Evolutionary conservation across 2,797 vertebrate genomes (phyloP).

Genomic region (Vultur gryphus): DNA sequence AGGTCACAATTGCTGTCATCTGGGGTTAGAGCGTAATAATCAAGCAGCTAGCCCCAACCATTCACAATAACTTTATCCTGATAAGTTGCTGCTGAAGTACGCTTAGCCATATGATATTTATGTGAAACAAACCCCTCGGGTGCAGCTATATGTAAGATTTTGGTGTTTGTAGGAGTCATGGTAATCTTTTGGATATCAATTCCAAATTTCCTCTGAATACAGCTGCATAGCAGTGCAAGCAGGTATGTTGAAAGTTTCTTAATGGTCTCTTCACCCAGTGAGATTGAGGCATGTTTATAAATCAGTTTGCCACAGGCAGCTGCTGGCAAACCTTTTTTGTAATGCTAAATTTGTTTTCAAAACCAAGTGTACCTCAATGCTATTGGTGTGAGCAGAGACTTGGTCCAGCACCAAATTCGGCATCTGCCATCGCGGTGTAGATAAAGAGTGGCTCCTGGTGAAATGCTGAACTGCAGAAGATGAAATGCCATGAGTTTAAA

Average conservation of each 20-base stretch:
- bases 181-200: neutral
- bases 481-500: neutral
- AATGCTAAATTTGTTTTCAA: neutral
- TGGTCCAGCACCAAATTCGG: neutral
- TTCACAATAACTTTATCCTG: neutral
- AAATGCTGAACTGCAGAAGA: neutral
- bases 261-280: neutral
- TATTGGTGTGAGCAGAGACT: neutral
- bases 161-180: neutral
- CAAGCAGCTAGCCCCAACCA: neutral
- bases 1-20: neutral
- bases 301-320: neutral
- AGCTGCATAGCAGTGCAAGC: neutral
- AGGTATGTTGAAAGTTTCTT: neutral
- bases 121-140: neutral
- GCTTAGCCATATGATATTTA: neutral
- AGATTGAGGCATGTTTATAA: neutral
- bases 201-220: neutral
- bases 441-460: neutral
- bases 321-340: neutral
- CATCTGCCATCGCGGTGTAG: accelerated
- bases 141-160: neutral
- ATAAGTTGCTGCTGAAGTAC: neutral
- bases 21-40: neutral
- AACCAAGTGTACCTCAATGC: neutral